phyloP scores from a whole-genome alignment of 2,113 vertebrate genomes.

The Hemiprocne comata region DNA sequence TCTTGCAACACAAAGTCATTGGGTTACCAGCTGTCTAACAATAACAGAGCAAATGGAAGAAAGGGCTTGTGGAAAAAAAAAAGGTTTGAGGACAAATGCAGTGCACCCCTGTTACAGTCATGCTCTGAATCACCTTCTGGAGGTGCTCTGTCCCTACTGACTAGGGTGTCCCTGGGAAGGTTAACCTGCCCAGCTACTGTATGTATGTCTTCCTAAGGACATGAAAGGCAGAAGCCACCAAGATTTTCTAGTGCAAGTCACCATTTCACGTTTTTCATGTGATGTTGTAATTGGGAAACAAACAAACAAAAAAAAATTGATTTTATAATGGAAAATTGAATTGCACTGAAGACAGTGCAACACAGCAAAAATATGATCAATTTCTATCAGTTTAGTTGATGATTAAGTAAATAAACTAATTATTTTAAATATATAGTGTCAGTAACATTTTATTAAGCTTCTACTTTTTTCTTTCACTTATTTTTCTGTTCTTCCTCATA shows the following conservation, averaged over 20 bases:
- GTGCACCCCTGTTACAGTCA: not conserved
- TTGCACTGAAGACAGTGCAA: not conserved
- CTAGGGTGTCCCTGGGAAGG: not conserved
- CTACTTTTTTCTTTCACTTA: not conserved
- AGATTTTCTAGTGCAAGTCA: not conserved
- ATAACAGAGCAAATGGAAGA: not conserved
- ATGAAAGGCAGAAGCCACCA: not conserved
- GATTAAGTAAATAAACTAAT: not conserved
- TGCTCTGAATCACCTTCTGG: not conserved
- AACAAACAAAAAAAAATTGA: not conserved
- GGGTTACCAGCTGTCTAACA: not conserved
- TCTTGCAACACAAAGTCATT: not conserved
- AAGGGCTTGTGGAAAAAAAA: not conserved
- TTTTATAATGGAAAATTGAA: not conserved
- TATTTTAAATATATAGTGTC: not conserved
- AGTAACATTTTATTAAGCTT: constrained; percentile 1
- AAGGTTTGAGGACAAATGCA: not conserved
- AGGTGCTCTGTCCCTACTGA: not conserved
- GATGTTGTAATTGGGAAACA: not conserved
- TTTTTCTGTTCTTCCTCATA: not conserved
- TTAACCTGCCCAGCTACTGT: not conserved
- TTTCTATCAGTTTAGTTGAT: not conserved
- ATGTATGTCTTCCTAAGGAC: no score
- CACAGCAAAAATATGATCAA: not conserved
- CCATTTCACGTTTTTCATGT: not conserved